Evolutionary conservation across 2,797 vertebrate genomes (phyloP).

Genomic region (Podarcis lilfordi): DNA sequence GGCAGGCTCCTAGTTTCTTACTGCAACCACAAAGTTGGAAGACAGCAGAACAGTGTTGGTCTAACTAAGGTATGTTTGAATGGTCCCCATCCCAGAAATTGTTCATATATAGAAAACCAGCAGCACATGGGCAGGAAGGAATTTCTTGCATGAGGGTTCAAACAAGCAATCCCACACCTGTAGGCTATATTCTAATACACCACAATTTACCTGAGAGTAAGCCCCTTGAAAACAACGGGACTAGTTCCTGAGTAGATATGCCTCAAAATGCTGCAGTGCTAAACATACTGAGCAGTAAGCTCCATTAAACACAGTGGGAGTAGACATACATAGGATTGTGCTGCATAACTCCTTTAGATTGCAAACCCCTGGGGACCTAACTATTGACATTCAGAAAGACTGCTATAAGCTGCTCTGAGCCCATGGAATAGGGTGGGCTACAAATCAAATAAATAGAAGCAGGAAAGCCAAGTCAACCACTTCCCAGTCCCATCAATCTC

Average conservation of each 20-base stretch:
- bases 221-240: neutral
- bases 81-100: neutral
- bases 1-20: neutral
- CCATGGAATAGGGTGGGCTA: neutral
- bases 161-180: neutral
- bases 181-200: neutral
- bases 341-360: neutral
- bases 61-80: neutral
- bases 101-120: neutral
- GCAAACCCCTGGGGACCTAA: neutral
- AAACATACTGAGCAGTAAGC: neutral
- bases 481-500: neutral
- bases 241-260: neutral
- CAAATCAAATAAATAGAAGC: neutral
- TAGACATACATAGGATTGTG: neutral
- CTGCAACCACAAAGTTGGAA: neutral
- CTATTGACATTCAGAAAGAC: neutral
- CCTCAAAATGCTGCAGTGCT: neutral
- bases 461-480: neutral
- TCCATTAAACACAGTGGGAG: neutral
- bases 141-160: neutral
- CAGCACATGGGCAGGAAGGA: neutral
- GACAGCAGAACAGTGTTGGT: neutral
- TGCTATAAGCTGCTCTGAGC: neutral
- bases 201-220: no score